phyloP scores from a whole-genome alignment of 2,888 invertebrate species.

The Perizoma flavofasciatum region DNA sequence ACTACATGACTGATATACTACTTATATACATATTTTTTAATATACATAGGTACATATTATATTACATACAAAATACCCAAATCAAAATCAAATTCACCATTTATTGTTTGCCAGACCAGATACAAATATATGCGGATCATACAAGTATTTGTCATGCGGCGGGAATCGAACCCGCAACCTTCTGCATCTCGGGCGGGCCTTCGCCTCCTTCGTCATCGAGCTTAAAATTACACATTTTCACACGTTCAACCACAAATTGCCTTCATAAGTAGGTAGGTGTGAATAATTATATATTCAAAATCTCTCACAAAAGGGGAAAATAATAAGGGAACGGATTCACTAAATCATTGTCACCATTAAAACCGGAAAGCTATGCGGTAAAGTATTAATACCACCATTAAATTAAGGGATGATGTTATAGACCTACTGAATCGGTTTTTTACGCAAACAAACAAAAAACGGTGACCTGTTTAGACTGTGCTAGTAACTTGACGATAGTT shows the following conservation, averaged over 20 bases:
- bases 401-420: slow-evolving; percentile 51
- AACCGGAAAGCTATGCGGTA: slow-evolving; percentile 42
- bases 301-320: slow-evolving; percentile 14
- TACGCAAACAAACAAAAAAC: not conserved
- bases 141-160: too few relatives aligned
- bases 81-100: too few relatives aligned
- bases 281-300: slow-evolving; percentile 23
- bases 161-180: too few relatives aligned
- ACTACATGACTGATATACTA: too few relatives aligned
- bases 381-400: slow-evolving; percentile 55
- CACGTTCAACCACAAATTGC: not conserved
- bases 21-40: too few relatives aligned
- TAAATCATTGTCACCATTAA: slow-evolving; percentile 47
- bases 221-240: not conserved
- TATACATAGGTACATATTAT: too few relatives aligned
- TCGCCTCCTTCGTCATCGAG: too few relatives aligned
- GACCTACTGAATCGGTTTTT: slow-evolving; percentile 35
- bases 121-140: too few relatives aligned
- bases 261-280: slow-evolving; percentile 1
- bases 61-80: too few relatives aligned
- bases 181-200: too few relatives aligned
- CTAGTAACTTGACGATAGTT: not conserved
- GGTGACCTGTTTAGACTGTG: not conserved
- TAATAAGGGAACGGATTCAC: slow-evolving; percentile 37
- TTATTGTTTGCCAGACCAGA: too few relatives aligned